Conservation (phyloP, 2,888 invertebrate genomes). For the Nemurella pictetii region DNA sequence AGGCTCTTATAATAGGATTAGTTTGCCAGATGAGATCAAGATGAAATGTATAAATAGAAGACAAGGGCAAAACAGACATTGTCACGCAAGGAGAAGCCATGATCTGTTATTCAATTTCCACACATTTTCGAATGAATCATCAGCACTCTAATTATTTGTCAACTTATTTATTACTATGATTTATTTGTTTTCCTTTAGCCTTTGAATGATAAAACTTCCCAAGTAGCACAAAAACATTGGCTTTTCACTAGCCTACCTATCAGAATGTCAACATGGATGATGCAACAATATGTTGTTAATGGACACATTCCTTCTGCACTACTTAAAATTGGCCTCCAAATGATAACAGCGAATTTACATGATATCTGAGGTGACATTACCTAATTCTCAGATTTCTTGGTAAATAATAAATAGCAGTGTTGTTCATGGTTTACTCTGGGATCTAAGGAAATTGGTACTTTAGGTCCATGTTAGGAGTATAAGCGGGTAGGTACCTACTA, state of each 20-base stretch:
- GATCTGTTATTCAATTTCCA: not conserved
- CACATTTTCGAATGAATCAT: not conserved
- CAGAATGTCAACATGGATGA: conserved; percentile 20
- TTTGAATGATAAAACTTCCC: not conserved
- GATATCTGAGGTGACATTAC: too few species aligned
- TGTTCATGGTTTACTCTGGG: too few species aligned
- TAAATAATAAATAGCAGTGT: too few species aligned
- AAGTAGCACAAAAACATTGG: not conserved
- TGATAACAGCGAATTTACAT: not conserved
- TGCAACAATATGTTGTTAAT: not conserved
- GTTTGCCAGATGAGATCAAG: not conserved
- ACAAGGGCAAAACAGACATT: not conserved
- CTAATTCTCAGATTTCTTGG: conserved; percentile 3
- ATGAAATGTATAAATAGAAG: not conserved
- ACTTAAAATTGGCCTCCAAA: not conserved
- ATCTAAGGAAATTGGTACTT: too few species aligned
- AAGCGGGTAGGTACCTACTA: too few species aligned
- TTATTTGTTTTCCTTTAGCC: too few species aligned
- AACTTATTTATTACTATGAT: too few species aligned
- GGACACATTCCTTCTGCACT: not conserved
- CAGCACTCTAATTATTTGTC: too few species aligned
- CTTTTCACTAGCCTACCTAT: not conserved
- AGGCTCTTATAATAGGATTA: not conserved
- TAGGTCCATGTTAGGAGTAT: too few species aligned
- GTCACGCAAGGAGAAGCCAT: not conserved